These are phyloP conservation scores for Sitta europaea DNA, from an alignment of 2,113 vertebrate species.

Conservation along the genomic window DNA sequence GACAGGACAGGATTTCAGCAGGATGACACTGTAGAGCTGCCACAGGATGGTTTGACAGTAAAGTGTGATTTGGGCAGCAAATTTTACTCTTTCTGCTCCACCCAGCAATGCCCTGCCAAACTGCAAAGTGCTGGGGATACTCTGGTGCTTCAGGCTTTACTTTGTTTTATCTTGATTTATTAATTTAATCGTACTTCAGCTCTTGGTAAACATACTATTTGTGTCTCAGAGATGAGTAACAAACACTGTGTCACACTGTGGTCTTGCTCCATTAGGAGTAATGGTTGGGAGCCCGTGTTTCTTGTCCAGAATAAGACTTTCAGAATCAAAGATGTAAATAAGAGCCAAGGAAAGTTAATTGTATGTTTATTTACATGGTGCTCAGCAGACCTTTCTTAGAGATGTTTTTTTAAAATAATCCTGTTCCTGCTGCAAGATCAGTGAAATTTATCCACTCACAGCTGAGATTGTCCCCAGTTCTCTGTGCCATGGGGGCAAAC, in stretches of 20 bases:
- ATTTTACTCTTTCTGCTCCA: not conserved
- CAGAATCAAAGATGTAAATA: conserved; percentile 25
- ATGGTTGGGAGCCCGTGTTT: not conserved
- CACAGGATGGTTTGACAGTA: not conserved
- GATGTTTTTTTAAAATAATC: not conserved
- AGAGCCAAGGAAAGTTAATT: conserved; percentile 14
- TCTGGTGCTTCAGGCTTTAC: not conserved
- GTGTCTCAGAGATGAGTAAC: conserved; percentile 10
- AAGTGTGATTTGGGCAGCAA: not conserved
- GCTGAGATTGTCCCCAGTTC: not conserved
- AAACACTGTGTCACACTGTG: not conserved
- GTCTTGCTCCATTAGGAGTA: not conserved
- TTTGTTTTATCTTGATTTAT: not conserved
- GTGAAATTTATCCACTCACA: not conserved
- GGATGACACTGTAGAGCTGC: not conserved
- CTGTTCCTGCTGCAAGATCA: not conserved
- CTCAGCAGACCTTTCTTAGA: not conserved
- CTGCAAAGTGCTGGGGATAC: not conserved
- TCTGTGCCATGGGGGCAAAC: not conserved
- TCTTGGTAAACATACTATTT: conserved; percentile 14
- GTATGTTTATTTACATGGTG: not conserved
- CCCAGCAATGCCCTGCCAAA: not conserved
- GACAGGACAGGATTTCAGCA: not conserved
- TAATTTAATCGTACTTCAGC: not conserved
- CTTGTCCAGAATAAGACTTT: not conserved